Conservation (phyloP, 30 jellyfish, hydroid and myxozoan species). For the Catostylus mosaicus region DNA sequence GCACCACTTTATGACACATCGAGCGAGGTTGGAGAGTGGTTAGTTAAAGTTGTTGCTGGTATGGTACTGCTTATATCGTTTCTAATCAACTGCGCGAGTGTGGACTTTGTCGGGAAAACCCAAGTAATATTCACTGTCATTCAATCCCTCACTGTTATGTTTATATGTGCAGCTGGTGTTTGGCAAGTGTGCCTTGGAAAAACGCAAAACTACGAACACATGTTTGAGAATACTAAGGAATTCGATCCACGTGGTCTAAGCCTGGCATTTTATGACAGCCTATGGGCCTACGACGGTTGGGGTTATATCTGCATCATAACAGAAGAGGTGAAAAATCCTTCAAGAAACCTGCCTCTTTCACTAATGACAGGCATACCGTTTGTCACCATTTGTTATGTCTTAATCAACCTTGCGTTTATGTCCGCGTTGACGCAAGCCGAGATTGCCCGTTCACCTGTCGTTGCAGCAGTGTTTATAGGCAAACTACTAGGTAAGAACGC, state of each 20-base stretch:
- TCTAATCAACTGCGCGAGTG: slow-evolving; percentile 2
- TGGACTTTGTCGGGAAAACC: slow-evolving; percentile 4
- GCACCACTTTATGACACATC: slow-evolving; percentile 21
- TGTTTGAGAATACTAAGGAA: not conserved
- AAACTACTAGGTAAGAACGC: slow-evolving; percentile 27
- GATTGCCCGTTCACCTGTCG: slow-evolving; percentile 40
- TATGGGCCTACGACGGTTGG: slow-evolving; percentile 63
- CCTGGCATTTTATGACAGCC: slow-evolving; percentile 29
- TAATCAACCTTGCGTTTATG: slow-evolving; percentile 34
- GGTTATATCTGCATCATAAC: slow-evolving; percentile 23
- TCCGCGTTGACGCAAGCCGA: slow-evolving; percentile 31
- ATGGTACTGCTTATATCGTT: not conserved
- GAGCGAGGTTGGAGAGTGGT: slow-evolving; percentile 28
- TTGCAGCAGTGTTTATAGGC: slow-evolving; percentile 14
- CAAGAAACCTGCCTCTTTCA: slow-evolving; percentile 42
- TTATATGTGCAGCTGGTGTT: slow-evolving; percentile 6
- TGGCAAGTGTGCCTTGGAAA: slow-evolving; percentile 34
- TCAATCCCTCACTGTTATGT: slow-evolving; percentile 10
- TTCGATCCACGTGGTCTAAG: slow-evolving; percentile 13
- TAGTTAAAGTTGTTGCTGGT: slow-evolving; percentile 10
- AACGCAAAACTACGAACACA: not conserved
- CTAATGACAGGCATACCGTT: slow-evolving; percentile 35
- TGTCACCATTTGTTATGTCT: slow-evolving; percentile 14
- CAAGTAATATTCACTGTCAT: slow-evolving; percentile 16
- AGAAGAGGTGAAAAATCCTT: slow-evolving; percentile 38